Conservation (phyloP, 2,888 invertebrate genomes). For the Andrena haemorrhoa region DNA sequence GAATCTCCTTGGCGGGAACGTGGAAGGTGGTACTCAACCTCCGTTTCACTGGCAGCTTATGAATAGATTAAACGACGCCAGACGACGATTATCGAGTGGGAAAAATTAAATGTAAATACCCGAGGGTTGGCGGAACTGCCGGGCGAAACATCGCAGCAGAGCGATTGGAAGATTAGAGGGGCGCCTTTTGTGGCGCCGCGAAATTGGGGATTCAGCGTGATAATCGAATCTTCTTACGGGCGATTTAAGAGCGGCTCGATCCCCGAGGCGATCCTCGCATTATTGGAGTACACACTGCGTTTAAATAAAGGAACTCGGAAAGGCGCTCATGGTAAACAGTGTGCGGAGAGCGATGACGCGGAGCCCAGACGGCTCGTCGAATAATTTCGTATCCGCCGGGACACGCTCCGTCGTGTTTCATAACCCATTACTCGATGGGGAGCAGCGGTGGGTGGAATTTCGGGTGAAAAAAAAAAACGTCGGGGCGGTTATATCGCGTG, state of each 20-base stretch:
- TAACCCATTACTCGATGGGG: slow-evolving; percentile 3
- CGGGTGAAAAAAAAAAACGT: slow-evolving; percentile 30
- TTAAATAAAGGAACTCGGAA: no score
- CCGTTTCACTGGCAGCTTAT: slow-evolving; percentile 17
- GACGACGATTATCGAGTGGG: neutral
- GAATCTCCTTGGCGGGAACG: slow-evolving; percentile 72
- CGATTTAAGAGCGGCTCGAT: neutral
- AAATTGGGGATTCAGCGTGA: neutral
- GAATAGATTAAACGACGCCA: slow-evolving; percentile 20
- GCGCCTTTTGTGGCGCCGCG: neutral
- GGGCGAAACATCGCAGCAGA: neutral
- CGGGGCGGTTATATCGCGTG: slow-evolving; percentile 41
- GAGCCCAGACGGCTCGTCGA: neutral
- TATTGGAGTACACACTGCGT: no score
- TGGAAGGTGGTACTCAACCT: slow-evolving; percentile 68
- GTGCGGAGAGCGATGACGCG: neutral
- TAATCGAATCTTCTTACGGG: neutral
- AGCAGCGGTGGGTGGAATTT: slow-evolving; percentile 35
- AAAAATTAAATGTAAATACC: slow-evolving; percentile 42
- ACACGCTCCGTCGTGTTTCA: slow-evolving; percentile 12
- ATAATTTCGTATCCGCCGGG: slow-evolving; percentile 9
- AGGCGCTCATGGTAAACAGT: neutral
- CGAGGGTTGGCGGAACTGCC: neutral
- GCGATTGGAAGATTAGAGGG: neutral
- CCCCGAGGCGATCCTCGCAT: neutral